A percentile compares a stretch with the other conserved stretches of the same genome.
Conservation (phyloP, 2,888 invertebrate genomes). For the Orthosia gracilis region DNA sequence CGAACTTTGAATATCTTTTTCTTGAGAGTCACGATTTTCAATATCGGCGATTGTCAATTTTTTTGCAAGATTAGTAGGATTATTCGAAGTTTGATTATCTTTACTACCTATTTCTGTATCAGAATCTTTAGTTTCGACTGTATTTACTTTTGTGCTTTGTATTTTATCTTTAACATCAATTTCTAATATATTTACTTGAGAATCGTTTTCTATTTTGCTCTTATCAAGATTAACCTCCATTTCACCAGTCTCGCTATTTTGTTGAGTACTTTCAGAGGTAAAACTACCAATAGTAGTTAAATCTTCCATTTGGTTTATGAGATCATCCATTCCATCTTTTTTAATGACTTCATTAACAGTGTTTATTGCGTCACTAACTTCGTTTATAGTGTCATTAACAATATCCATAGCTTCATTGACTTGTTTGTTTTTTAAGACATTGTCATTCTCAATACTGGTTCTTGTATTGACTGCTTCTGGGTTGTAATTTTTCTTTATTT, state of each 20-base stretch:
- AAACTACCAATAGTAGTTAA: constrained; percentile 15
- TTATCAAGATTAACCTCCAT: constrained; percentile 35
- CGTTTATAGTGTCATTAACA: constrained; percentile 29
- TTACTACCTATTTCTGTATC: background rate
- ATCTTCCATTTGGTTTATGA: constrained; percentile 35
- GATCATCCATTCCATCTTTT: constrained; percentile 34
- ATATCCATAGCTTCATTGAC: constrained; percentile 37
- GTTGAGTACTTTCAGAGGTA: background rate
- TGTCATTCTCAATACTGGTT: background rate
- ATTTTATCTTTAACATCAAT: background rate
- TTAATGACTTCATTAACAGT: constrained; percentile 21
- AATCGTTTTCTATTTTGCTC: background rate
- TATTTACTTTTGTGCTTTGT: background rate
- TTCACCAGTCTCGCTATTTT: constrained; percentile 47
- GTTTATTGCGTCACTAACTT: constrained; percentile 14
- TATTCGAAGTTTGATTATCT: background rate
- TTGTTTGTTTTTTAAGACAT: constrained; percentile 11
- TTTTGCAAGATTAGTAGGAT: background rate
- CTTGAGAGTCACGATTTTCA: background rate
- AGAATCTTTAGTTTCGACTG: background rate
- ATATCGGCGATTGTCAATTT: background rate
- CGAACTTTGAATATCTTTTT: background rate
- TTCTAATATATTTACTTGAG: background rate
- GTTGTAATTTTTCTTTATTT: background rate
- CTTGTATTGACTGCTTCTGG: background rate